Evolutionary conservation across 2,113 vertebrate genomes (phyloP), one percentile per base, ranked within the genome.

Genomic region (Hippocampus barbouri): DNA sequence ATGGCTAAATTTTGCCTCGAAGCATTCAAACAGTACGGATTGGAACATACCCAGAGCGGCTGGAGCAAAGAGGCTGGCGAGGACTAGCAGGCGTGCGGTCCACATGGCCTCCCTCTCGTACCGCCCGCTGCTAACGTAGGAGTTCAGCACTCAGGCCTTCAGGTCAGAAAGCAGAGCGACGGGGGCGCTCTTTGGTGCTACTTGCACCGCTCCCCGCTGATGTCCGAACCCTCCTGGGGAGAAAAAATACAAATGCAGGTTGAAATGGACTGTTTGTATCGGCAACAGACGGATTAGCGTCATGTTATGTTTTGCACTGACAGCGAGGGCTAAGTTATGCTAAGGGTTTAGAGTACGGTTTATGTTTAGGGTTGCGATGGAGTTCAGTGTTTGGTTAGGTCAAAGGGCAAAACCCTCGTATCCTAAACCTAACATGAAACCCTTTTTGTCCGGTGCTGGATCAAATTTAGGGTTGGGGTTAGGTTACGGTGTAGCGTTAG

Each of bases 81-180:
- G 87, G 90, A 94, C 89, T 30, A 96, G 89, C 82, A 96, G 92
- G 92, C 94, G 94, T 91, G 91, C 90, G 85, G 94, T 91, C 95
- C 95, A 94, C 96, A 97, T 96, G 94, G 92, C 93, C 92, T 86
- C 88, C 86, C 85, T 85, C 81, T 89, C 87, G 88, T 82, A 85
- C 91, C 91, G 83, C 87, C 82, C 81, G 74, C 89, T 89, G 83
- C 85, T 53, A 68, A 78, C 80, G 86, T 80, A 87, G 87, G 90
- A 86, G 85, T 71, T 92, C 84, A 64, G 66, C 85, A 70, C 71
- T 73, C 82, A 86, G 84, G 89, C 83, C 79, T 78, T 38, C 49
- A 63, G 75, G 80, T 79, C 77, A 59, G 64, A 67, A 4, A 72
- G 77, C 79, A 15, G 10, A 38, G 66, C 57, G 18, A 54, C 74